Conservation (phyloP, 1,140 invertebrate species). For the Nomia melanderi region DNA sequence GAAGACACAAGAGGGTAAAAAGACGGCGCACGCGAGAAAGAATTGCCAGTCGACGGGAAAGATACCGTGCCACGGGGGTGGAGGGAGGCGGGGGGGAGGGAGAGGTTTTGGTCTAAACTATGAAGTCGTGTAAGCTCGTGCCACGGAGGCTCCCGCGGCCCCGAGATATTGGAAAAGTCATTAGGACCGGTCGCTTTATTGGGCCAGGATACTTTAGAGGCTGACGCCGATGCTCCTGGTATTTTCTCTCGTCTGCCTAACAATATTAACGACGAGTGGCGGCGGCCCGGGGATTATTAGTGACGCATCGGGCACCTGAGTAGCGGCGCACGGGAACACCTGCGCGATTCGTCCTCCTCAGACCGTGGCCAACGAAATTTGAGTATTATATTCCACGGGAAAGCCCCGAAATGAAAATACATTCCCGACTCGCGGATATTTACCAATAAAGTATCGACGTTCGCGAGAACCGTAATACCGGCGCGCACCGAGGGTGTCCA, state of each 20-base stretch:
- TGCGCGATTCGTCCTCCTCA: too few relatives aligned
- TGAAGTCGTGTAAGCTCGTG: constrained; percentile 50
- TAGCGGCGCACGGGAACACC: background rate
- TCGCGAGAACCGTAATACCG: background rate
- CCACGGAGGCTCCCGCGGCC: too few relatives aligned
- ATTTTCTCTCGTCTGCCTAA: constrained; percentile 22
- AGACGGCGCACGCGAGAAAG: background rate
- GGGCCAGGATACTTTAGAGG: constrained; percentile 52
- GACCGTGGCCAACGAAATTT: too few relatives aligned
- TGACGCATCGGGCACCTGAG: background rate
- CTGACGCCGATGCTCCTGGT: constrained; percentile 31
- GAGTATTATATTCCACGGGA: too few relatives aligned
- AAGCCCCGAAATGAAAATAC: background rate
- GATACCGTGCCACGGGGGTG: constrained; percentile 27
- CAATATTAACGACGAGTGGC: background rate
- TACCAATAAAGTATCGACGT: background rate
- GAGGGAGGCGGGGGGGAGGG: too few relatives aligned
- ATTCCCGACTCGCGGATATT: background rate
- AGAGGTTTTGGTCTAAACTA: constrained; percentile 48
- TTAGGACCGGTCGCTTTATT: constrained; percentile 59
- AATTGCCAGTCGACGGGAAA: background rate
- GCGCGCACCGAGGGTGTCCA: background rate
- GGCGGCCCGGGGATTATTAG: background rate
- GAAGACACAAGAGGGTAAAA: background rate
- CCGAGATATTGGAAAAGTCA: constrained; percentile 64